These are phyloP conservation scores for Danio choprae DNA, from an alignment of 2,797 vertebrate genomes.

Conservation along the genomic window DNA sequence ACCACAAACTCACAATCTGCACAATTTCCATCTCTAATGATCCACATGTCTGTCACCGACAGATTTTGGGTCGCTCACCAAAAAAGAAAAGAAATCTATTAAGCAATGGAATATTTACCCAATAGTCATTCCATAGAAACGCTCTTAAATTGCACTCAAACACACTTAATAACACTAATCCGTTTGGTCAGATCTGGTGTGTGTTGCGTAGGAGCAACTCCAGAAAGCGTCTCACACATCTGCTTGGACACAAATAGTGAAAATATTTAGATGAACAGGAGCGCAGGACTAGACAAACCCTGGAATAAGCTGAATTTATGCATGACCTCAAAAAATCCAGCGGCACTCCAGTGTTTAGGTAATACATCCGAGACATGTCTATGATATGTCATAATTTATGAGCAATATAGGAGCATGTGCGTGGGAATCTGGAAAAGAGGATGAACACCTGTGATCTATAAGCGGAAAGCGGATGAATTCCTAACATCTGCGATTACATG, in stretches of 20 bases:
- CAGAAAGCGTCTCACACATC: slow-evolving; percentile 3
- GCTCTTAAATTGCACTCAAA: too few species aligned
- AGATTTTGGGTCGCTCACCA: background rate
- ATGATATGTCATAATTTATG: background rate
- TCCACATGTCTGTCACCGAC: background rate
- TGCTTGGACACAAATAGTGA: slow-evolving; percentile 8
- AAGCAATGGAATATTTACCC: background rate
- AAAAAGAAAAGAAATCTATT: background rate
- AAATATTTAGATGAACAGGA: slow-evolving; percentile 28
- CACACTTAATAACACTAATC: background rate
- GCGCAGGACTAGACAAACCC: background rate
- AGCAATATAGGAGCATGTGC: background rate
- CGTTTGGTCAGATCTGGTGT: background rate
- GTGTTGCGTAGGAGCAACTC: slow-evolving; percentile 3
- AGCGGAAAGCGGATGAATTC: background rate
- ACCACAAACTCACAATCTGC: background rate
- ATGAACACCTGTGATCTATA: slow-evolving; percentile 11
- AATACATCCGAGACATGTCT: slow-evolving; percentile 1
- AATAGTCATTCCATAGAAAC: too few species aligned
- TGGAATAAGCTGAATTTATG: background rate
- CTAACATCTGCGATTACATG: background rate
- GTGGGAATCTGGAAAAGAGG: background rate
- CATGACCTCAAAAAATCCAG: background rate
- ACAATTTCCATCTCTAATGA: background rate
- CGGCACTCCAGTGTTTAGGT: background rate